Base-by-base conservation (phyloP, 2,888 invertebrate species). In the Acrobasis suavella region DNA sequence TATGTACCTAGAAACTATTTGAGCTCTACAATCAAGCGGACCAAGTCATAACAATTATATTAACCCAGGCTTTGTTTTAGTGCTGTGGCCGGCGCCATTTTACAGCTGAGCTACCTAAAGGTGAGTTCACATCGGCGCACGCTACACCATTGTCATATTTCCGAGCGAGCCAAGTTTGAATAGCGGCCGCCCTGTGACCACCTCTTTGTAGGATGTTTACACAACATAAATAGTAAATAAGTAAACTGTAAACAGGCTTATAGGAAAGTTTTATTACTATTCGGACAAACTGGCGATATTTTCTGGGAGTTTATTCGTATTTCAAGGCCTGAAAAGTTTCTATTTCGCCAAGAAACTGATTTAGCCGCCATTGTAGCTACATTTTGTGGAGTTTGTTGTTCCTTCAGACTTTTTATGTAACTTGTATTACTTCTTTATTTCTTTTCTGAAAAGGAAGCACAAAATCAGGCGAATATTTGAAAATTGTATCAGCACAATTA, bases 121-220 rank as follows among this genome's bases (percentile, higher is more conserved):
- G 87, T 85, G 81, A 81, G 81, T 80, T 84, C 87, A 83, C 87
- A 84, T 83, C 67, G 84, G 79, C 75, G 78, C 81, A 81, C 77
- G 77, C 82, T 80, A 78, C 82, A 83, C 82, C 87, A 89, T 89
- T 89, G 89, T 89, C 88, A 88, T 88, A 88, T 85, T 88, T 87
- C 75, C 77, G 74, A 78, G 80, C 80, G 68, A 73, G 73, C 75
- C 78, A 76, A 83, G 79, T 83, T 85, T 86, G 85, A 83, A 85
- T 81, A 83, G 82, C 69, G 38, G 37, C 49, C 76, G 76, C 76
- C 69, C 76, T 86, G 83, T 82, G 83, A 82, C 83, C 80, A 78
- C 79, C 80, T 80, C 82, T 84, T 85, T 86, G 83, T 85, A 75
- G 69, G 70, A 74, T 80, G 86, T 87, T 85, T 83, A 81, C 84